Percentiles rank a stretch among this genome's conserved stretches.
phyloP scores from a whole-genome alignment of 2,797 vertebrate genomes.

The Melanotaenia boesemani region DNA sequence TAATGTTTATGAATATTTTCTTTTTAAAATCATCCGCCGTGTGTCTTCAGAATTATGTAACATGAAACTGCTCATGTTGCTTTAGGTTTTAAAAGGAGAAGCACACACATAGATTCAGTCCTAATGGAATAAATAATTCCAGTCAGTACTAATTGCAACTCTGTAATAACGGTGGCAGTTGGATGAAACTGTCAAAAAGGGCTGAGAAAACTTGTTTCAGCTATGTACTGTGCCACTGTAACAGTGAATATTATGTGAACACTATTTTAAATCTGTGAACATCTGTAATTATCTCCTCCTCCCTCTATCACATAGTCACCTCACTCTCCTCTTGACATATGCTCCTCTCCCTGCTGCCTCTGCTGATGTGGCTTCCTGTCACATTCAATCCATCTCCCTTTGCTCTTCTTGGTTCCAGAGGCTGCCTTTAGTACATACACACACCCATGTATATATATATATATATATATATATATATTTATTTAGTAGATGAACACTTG shows the following conservation, averaged over 20 bases:
- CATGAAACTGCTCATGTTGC: not conserved
- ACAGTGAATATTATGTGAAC: too few species aligned
- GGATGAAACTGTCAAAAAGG: not conserved
- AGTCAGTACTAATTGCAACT: not conserved
- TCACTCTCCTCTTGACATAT: slow-evolving; percentile 41
- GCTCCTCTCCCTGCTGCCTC: slow-evolving; percentile 52
- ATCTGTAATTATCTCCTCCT: not conserved
- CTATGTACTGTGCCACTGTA: not conserved
- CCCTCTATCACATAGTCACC: not conserved
- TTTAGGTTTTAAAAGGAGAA: not conserved
- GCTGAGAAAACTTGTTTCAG: not conserved
- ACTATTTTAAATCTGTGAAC: not conserved
- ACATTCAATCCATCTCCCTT: slow-evolving; percentile 56
- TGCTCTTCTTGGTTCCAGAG: slow-evolving; percentile 41
- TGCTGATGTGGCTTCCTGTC: slow-evolving; percentile 70
- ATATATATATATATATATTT: not conserved
- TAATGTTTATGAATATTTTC: not conserved
- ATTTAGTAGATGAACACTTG: not conserved
- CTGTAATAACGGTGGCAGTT: not conserved
- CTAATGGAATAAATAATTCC: not conserved
- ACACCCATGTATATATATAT: slow-evolving; percentile 1
- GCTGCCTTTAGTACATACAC: not conserved
- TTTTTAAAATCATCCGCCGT: not conserved
- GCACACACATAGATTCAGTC: not conserved
- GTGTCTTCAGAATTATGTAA: not conserved